Evolutionary conservation across 1,140 invertebrate genomes (phyloP), one percentile per base, ranked within the genome.

Genomic region (Drosophila biarmipes): DNA sequence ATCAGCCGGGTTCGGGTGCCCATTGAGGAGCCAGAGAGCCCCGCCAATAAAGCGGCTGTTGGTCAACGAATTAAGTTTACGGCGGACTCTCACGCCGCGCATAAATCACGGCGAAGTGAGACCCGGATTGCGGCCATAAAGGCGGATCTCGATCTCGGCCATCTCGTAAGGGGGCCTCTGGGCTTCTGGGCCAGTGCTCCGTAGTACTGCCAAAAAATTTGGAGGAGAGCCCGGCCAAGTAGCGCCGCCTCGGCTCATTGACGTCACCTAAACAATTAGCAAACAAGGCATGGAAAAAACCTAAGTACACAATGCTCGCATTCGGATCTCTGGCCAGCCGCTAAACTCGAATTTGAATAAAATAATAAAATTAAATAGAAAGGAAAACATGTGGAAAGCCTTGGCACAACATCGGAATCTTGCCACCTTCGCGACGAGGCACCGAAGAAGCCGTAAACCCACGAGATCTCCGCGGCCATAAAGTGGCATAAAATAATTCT

Each of bases 401-500:
- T 78, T 81, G 78, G 78, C 69, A 76, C 59, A 87, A 84, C 84
- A 82, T 77, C 46, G 63, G 71, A 84, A 89, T 89, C 84, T 87
- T 87, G 84, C 67, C 84, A 87, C 84, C 84, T 87, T 61, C 56
- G 42, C 35, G 34, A 21, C 42, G 42, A 24, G 24, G 24, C 24
- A 24, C 24, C 3, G 24, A 68, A 53, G 61, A 48, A 19, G 56
- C 17, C 46, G 37, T 51, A 79, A 52, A 52, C 40, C 42, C 6
- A 43, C 48, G 19, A 80, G 73, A 76, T 75, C 63, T 40, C 46
- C 15, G 52, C 67, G 84, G 72, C 73, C 52, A 89, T 89, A 87
- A 89, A 89, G 57, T 73, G 84, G 69, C 78, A 87, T 87, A 72
- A 89, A 87, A 87, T 89, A 87, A 87, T 87, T 87, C 84, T 56